Evolutionary conservation across 2,888 invertebrate species (phyloP).

Genomic region (Strigamia crassipes): DNA sequence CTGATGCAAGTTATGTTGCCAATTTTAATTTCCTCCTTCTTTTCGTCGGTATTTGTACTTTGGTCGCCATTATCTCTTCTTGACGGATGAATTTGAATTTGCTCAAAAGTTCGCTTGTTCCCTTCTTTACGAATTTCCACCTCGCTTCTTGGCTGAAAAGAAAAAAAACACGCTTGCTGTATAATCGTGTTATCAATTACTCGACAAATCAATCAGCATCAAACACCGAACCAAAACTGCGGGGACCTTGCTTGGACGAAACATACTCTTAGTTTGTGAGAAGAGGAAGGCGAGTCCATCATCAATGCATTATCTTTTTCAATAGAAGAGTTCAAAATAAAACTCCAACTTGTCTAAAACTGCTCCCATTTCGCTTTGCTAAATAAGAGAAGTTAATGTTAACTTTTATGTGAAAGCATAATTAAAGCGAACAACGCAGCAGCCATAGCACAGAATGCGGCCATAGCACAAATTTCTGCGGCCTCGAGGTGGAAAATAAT

Average conservation of each 20-base stretch:
- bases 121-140: neutral
- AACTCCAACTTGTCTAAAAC: neutral
- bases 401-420: neutral
- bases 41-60: neutral
- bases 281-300: conserved; percentile 7
- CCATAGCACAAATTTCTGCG: neutral
- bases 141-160: neutral
- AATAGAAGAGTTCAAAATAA: neutral
- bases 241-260: neutral
- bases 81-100: neutral
- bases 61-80: neutral
- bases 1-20: neutral
- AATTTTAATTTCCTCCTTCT: neutral
- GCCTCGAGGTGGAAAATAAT: neutral
- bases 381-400: neutral
- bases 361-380: neutral
- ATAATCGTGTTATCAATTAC: neutral
- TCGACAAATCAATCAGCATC: neutral
- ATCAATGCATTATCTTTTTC: neutral
- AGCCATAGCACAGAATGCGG: neutral
- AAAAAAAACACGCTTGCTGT: neutral
- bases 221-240: neutral
- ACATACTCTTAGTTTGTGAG: neutral
- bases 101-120: neutral
- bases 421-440: neutral